Conservation (phyloP, 2,888 invertebrate genomes). For the Agriopis leucophaearia region DNA sequence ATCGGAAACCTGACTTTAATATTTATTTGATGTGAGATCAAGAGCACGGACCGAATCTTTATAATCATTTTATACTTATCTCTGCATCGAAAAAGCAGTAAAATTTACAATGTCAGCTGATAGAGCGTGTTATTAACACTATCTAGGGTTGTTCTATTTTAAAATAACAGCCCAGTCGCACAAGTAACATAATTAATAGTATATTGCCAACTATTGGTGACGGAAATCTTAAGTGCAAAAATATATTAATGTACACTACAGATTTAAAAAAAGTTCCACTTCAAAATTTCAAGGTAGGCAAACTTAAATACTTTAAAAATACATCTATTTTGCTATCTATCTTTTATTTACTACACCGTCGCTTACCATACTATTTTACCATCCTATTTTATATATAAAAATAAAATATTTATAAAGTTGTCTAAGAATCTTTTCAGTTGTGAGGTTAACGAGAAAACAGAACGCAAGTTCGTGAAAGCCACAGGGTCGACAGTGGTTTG, state of each 20-base stretch:
- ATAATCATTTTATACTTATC: constrained; percentile 24
- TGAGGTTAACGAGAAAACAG: constrained; percentile 60
- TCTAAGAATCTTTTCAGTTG: constrained; percentile 36
- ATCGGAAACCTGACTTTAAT: constrained; percentile 37
- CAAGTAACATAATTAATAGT: background rate
- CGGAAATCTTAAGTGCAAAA: no score
- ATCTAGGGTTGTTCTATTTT: background rate
- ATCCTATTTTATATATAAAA: no score
- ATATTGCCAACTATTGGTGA: no score
- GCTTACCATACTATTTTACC: no score
- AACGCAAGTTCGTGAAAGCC: constrained; percentile 67
- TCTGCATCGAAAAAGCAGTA: constrained; percentile 16
- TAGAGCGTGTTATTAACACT: constrained; percentile 8
- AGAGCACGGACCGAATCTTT: constrained; percentile 34
- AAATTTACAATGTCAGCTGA: constrained; percentile 24
- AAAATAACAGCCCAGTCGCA: background rate
- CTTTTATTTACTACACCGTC: no score
- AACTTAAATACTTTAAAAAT: background rate
- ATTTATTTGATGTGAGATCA: constrained; percentile 28
- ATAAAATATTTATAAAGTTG: no score
- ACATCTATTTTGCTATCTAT: no score
- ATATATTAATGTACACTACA: no score
- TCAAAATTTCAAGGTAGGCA: no score
- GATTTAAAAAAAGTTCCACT: no score
- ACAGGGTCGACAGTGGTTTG: constrained; percentile 62